These are phyloP conservation scores for Rhinopomastus cyanomelas DNA, from an alignment of 2,113 vertebrate genomes.

Conservation along the genomic window DNA sequence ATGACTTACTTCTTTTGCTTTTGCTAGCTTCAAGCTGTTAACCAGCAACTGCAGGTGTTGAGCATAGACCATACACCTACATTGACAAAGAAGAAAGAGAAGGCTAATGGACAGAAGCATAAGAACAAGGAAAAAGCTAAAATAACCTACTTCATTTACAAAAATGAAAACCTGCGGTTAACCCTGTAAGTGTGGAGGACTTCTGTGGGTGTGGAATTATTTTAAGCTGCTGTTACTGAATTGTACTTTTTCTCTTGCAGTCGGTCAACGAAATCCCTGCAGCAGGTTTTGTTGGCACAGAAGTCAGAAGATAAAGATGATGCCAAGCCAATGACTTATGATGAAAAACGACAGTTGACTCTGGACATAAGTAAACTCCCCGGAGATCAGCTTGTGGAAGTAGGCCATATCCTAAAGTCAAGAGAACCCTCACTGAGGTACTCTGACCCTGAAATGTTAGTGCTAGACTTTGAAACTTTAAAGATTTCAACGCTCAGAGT, in stretches of 20 bases:
- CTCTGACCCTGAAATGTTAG: slow-evolving; percentile 80
- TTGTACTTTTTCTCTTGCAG: slow-evolving; percentile 62
- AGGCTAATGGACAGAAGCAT: slow-evolving; percentile 73
- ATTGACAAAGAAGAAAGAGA: slow-evolving; percentile 77
- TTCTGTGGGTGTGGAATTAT: slow-evolving; percentile 30
- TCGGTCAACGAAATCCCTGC: slow-evolving; percentile 67
- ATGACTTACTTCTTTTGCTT: neutral
- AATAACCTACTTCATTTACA: slow-evolving; percentile 55
- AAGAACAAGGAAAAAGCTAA: slow-evolving; percentile 66
- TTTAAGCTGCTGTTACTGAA: slow-evolving; percentile 21
- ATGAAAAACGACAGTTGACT: slow-evolving; percentile 87
- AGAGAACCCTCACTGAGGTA: slow-evolving; percentile 78
- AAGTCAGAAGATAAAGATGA: slow-evolving; percentile 71
- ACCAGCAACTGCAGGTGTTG: slow-evolving; percentile 81
- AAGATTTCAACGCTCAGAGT: slow-evolving; percentile 86
- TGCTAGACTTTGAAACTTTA: slow-evolving; percentile 90
- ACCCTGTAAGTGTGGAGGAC: slow-evolving; percentile 73
- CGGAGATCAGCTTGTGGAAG: slow-evolving; percentile 82
- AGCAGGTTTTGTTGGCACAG: slow-evolving; percentile 11
- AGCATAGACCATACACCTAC: slow-evolving; percentile 74
- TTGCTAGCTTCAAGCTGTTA: slow-evolving; percentile 82
- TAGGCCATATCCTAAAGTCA: slow-evolving; percentile 86
- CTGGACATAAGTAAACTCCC: slow-evolving; percentile 88
- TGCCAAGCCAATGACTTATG: slow-evolving; percentile 80
- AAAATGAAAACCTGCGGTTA: slow-evolving; percentile 67